Evolutionary conservation across 2,888 invertebrate species (phyloP).

Genomic region (Agriopis aurantiaria): DNA sequence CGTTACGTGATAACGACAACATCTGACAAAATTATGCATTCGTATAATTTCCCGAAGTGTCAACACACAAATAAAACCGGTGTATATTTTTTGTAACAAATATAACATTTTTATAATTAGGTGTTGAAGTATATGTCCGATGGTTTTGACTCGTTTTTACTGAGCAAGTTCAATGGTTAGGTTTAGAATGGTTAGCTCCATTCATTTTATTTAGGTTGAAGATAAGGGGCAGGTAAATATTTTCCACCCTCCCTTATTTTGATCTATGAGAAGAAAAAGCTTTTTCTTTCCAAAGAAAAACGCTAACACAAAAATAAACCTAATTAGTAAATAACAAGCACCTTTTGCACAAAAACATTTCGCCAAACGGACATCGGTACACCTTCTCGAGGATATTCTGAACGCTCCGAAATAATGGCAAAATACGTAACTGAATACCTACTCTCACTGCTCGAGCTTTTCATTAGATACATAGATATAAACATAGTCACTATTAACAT

Average conservation of each 20-base stretch:
- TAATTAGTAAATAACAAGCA: conserved; percentile 18
- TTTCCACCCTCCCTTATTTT: neutral
- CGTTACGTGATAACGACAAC: too few species aligned
- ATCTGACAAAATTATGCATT: too few species aligned
- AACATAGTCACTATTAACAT: neutral
- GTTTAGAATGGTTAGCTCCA: too few species aligned
- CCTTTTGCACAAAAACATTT: conserved; percentile 11
- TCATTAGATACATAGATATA: conserved; percentile 1
- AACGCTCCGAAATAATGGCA: neutral
- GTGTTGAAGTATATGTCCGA: too few species aligned
- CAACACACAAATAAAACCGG: too few species aligned
- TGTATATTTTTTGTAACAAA: too few species aligned
- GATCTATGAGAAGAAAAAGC: conserved; percentile 15
- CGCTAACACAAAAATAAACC: conserved; percentile 13
- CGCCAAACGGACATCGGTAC: neutral
- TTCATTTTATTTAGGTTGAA: too few species aligned
- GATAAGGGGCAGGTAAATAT: neutral
- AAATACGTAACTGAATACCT: neutral
- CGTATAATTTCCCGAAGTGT: too few species aligned
- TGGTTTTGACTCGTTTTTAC: too few species aligned
- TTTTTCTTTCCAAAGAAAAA: neutral
- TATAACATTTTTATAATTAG: too few species aligned
- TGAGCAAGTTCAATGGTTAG: too few species aligned
- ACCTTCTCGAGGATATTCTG: conserved; percentile 1
- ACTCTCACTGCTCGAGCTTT: neutral